These are phyloP conservation scores for Suncus etruscus DNA, from an alignment of 2,113 vertebrate genomes.

Conservation along the genomic window DNA sequence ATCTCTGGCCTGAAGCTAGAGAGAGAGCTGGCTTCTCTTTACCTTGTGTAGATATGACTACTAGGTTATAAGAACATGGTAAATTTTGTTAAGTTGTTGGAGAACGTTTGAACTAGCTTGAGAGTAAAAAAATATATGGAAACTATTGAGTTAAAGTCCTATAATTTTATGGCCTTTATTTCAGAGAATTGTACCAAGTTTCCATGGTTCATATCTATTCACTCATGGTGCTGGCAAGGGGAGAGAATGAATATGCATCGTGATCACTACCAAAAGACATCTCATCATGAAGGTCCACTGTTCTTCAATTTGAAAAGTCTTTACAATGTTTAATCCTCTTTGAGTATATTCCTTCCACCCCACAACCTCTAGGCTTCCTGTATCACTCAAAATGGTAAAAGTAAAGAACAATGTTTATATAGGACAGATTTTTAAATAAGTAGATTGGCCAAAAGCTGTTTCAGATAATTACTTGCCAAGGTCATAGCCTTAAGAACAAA, in stretches of 20 bases:
- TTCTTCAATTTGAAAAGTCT: not conserved
- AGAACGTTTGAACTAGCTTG: not conserved
- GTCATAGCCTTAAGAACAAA: not conserved
- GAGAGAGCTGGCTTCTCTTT: not conserved
- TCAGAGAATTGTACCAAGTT: not conserved
- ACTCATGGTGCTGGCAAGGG: not conserved
- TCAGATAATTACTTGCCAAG: not conserved
- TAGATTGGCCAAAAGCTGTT: not conserved
- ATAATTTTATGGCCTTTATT: not conserved
- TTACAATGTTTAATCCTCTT: not conserved
- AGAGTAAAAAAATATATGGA: not conserved
- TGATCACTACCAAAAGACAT: not conserved
- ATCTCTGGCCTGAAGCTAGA: not conserved
- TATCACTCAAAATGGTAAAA: not conserved
- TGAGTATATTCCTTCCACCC: not conserved
- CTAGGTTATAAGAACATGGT: not conserved
- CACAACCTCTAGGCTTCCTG: not conserved
- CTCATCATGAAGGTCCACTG: not conserved
- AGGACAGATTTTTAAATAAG: slow-evolving; percentile 1
- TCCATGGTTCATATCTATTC: not conserved
- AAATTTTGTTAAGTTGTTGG: not conserved
- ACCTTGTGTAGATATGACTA: not conserved
- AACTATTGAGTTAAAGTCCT: not conserved
- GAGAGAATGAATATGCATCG: not conserved
- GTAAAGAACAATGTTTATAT: not conserved